phyloP scores from a whole-genome alignment of 2,113 vertebrate genomes.

The Leptocoma aspasia region DNA sequence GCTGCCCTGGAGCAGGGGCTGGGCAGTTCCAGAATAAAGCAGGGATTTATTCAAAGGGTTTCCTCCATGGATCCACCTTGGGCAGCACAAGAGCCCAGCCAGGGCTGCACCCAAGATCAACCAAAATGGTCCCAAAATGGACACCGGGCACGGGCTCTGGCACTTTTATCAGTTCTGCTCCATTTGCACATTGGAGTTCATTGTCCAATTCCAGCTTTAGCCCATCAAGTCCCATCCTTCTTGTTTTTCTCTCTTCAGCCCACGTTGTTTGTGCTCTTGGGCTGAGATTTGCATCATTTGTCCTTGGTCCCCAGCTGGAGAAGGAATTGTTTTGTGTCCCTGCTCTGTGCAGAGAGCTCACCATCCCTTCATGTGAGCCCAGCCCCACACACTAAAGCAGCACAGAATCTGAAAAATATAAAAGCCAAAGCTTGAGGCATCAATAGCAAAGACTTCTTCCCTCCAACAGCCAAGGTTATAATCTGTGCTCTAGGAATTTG shows the following conservation, averaged over 20 bases:
- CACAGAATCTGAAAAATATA: accelerated
- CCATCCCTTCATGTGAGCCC: not conserved
- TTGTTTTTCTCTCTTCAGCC: not conserved
- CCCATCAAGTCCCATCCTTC: not conserved
- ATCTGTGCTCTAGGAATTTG: not conserved
- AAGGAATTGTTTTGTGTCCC: not conserved
- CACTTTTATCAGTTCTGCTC: no score
- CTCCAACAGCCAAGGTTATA: accelerated
- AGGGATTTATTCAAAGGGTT: not conserved
- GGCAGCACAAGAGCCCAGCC: not conserved
- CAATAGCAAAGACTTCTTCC: not conserved
- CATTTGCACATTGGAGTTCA: no score
- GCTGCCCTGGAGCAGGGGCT: not conserved
- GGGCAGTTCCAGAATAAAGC: not conserved
- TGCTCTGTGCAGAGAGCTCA: not conserved
- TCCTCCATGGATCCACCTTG: not conserved
- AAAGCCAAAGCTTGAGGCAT: not conserved
- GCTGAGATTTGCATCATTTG: not conserved
- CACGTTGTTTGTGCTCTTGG: not conserved
- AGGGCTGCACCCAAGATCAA: not conserved
- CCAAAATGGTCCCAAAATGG: not conserved
- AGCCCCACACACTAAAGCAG: not conserved
- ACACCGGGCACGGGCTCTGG: not conserved
- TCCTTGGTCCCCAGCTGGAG: not conserved
- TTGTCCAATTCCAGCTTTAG: no score